These are phyloP conservation scores for Drosophila willistoni DNA, from an alignment of 1,140 invertebrate species.

Conservation along the genomic window DNA sequence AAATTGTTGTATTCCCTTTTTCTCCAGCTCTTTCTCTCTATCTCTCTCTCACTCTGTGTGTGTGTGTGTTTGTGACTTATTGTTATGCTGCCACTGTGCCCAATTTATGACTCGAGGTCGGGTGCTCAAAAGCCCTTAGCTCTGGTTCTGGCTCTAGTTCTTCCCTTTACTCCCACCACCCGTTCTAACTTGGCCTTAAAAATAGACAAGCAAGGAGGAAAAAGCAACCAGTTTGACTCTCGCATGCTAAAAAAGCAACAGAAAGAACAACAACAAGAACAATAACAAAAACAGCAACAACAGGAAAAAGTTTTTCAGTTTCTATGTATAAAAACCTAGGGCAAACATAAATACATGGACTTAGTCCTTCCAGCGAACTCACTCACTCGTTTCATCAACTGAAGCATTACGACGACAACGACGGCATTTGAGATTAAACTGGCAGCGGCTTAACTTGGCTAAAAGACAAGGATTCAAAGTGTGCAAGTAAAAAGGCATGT, in stretches of 20 bases:
- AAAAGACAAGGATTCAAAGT: slow-evolving; percentile 65
- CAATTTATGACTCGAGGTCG: slow-evolving; percentile 80
- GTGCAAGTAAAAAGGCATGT: slow-evolving; percentile 18
- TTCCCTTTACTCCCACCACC: not conserved
- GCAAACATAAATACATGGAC: slow-evolving; percentile 60
- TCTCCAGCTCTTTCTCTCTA: too few relatives aligned
- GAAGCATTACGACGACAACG: slow-evolving; percentile 51
- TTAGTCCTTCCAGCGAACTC: slow-evolving; percentile 35
- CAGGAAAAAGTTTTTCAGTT: slow-evolving; percentile 41
- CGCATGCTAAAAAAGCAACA: slow-evolving; percentile 45
- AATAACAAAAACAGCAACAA: slow-evolving; percentile 35
- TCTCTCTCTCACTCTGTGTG: slow-evolving; percentile 15
- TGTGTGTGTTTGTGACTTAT: slow-evolving; percentile 67
- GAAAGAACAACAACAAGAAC: slow-evolving; percentile 3
- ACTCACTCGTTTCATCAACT: slow-evolving; percentile 54
- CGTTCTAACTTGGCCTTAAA: slow-evolving; percentile 49
- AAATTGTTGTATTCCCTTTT: slow-evolving; percentile 16
- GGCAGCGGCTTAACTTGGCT: slow-evolving; percentile 69
- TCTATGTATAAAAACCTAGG: slow-evolving; percentile 33
- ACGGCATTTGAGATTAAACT: slow-evolving; percentile 70
- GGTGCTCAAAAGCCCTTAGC: slow-evolving; percentile 16
- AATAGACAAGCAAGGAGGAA: slow-evolving; percentile 42
- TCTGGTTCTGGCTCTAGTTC: not conserved
- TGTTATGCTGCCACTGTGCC: slow-evolving; percentile 78
- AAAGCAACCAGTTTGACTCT: slow-evolving; percentile 34